Percentiles rank a stretch among this genome's conserved stretches.
Conservation (phyloP, 2,113 vertebrate species). For the Pseudorectes ferrugineus region DNA sequence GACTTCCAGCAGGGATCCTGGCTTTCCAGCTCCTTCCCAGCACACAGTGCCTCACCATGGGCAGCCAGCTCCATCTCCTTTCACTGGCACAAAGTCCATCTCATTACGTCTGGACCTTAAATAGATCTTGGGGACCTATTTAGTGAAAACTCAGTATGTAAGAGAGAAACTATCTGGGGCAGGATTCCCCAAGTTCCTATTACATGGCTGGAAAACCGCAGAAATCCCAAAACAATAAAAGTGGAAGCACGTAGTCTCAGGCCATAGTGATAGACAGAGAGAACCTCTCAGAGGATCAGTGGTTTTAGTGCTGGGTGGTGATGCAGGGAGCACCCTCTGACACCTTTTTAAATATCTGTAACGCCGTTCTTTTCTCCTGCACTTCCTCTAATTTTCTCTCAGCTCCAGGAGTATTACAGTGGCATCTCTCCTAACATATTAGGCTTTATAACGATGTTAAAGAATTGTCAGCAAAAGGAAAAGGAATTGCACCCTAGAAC, state of each 20-base stretch:
- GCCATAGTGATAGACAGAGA: neutral
- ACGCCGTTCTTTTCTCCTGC: neutral
- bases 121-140: neutral
- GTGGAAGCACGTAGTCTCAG: accelerated
- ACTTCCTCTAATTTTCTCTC: neutral
- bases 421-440: neutral
- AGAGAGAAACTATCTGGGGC: neutral
- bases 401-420: neutral
- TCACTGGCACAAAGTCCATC: neutral
- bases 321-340: neutral
- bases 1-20: neutral
- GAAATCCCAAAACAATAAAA: neutral
- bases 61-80: neutral
- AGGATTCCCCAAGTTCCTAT: neutral
- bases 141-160: neutral
- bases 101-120: neutral
- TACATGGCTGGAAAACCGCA: neutral
- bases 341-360: neutral
- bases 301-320: neutral
- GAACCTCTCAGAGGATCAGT: neutral
- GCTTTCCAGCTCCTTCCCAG: neutral
- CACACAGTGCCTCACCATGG: neutral
- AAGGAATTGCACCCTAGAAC: neutral
- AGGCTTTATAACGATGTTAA: neutral
- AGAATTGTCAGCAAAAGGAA: neutral